Evolutionary conservation across 2,113 vertebrate species (phyloP).

Genomic region (Gavialis gangeticus): DNA sequence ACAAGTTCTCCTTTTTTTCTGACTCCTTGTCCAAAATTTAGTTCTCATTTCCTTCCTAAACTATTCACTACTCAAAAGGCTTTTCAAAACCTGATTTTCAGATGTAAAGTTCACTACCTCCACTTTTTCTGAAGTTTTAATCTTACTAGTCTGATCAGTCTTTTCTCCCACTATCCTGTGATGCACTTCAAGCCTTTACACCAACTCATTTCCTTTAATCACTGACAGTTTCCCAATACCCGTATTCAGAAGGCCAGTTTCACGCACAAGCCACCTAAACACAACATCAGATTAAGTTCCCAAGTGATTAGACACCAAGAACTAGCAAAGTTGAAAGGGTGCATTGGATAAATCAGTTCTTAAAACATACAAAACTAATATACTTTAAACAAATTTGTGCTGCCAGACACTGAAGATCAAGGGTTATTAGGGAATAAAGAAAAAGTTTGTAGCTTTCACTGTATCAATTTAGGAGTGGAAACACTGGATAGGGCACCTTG

Average conservation of each 20-base stretch:
- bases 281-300: neutral
- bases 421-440: neutral
- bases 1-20: neutral
- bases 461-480: neutral
- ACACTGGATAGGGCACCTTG: neutral
- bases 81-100: neutral
- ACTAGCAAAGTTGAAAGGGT: neutral
- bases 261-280: fast-evolving
- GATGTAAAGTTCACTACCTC: neutral
- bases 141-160: neutral
- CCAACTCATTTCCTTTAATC: neutral
- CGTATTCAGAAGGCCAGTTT: neutral
- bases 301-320: neutral
- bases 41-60: neutral
- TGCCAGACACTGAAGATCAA: neutral
- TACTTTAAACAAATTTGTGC: neutral
- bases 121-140: neutral
- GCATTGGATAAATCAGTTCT: slow-evolving; percentile 2
- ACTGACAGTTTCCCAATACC: neutral
- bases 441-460: neutral
- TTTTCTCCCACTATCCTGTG: neutral
- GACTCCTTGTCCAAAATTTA: neutral
- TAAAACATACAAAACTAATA: neutral
- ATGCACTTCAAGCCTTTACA: neutral
- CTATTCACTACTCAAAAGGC: neutral